phyloP scores from a whole-genome alignment of 2,797 vertebrate species.

The Sebastes diaconus region DNA sequence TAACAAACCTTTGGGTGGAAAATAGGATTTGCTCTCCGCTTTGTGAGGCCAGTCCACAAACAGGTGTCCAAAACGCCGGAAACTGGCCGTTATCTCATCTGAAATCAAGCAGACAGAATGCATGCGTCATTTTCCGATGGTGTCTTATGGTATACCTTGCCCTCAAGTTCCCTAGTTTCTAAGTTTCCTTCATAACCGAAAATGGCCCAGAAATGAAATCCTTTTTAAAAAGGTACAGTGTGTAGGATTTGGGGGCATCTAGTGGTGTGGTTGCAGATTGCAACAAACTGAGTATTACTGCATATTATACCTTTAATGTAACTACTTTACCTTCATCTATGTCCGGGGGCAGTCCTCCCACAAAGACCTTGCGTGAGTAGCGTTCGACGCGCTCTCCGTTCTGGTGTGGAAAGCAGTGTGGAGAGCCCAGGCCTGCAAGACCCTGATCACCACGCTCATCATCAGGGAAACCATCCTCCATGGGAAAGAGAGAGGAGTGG shows the following conservation, averaged over 20 bases:
- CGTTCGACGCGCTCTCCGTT: constrained; percentile 99
- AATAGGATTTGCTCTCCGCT: constrained; percentile 99
- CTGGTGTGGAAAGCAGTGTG: constrained; percentile 98
- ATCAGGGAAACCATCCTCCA: constrained; percentile 98
- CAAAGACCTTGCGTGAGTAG: constrained; percentile 98
- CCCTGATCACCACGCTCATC: constrained; percentile 95
- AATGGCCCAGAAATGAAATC: neutral
- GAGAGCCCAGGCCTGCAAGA: constrained; percentile 92
- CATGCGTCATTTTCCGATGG: neutral
- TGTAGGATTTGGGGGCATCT: no score
- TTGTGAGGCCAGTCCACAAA: constrained; percentile 99
- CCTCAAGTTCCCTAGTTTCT: neutral
- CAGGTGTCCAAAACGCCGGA: constrained; percentile 97
- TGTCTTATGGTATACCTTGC: neutral
- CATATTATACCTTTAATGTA: neutral
- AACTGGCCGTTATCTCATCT: constrained; percentile 99
- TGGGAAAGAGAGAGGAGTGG: constrained; percentile 98
- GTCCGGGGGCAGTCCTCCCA: constrained; percentile 95
- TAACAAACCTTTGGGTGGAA: constrained; percentile 95
- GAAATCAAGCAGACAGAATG: constrained; percentile 25
- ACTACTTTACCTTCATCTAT: constrained; percentile 93
- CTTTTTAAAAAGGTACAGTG: no score
- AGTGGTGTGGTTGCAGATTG: no score
- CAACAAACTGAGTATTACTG: no score
- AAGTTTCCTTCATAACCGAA: neutral